These are phyloP conservation scores for Drosophila asahinai DNA, from an alignment of 1,140 invertebrate genomes.

Conservation along the genomic window DNA sequence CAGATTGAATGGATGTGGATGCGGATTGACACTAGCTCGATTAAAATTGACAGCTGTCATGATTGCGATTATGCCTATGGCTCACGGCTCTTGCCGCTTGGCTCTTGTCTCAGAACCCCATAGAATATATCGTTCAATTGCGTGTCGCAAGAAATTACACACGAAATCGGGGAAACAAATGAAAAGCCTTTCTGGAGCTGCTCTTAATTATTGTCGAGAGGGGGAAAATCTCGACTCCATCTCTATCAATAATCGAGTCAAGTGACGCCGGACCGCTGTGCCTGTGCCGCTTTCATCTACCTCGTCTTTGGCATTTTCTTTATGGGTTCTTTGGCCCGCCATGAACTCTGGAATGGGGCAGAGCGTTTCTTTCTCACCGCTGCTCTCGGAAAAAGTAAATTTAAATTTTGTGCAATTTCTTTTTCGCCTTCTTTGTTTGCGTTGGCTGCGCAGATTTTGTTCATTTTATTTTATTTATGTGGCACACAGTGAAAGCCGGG, in stretches of 20 bases:
- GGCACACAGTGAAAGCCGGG: constrained; percentile 33
- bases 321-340: constrained; percentile 49
- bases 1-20: constrained; percentile 34
- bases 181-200: constrained; percentile 43
- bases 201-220: constrained; percentile 50
- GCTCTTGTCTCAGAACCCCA: constrained; percentile 1
- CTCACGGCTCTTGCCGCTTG: constrained; percentile 15
- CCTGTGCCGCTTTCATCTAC: constrained; percentile 25
- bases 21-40: constrained; percentile 71
- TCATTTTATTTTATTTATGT: constrained; percentile 49
- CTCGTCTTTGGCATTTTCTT: constrained; percentile 36
- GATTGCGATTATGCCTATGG: constrained; percentile 69
- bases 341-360: constrained; percentile 45
- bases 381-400: constrained; percentile 44
- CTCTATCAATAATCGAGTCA: constrained; percentile 40
- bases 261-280: constrained; percentile 28
- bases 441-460: constrained; percentile 15
- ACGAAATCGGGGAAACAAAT: constrained; percentile 26
- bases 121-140: constrained; percentile 38
- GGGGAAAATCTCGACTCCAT: constrained; percentile 41
- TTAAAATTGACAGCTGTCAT: constrained; percentile 81
- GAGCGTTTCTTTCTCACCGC: constrained; percentile 33
- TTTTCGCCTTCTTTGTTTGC: constrained; percentile 38
- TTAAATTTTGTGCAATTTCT: constrained; percentile 50
- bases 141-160: constrained; percentile 45